Conservation (phyloP, 1,140 invertebrate genomes). For the Drosophila rufa region DNA sequence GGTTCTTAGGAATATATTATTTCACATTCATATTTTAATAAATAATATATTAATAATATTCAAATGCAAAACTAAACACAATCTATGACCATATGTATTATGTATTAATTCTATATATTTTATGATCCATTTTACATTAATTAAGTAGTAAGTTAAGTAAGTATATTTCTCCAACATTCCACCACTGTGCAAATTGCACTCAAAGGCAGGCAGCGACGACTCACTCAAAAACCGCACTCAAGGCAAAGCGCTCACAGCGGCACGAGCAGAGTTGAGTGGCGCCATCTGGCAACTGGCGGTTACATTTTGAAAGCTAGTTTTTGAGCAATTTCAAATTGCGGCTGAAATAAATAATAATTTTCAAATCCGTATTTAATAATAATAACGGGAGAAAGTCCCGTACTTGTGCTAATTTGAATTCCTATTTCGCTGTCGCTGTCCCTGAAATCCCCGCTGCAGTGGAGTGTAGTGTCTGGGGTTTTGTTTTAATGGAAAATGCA, state of each 20-base stretch:
- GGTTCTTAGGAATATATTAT: too few relatives aligned
- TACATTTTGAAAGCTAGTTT: constrained; percentile 7
- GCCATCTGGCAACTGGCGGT: constrained; percentile 11
- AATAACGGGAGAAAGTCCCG: background rate
- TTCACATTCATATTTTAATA: too few relatives aligned
- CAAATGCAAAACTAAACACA: too few relatives aligned
- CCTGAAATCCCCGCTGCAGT: constrained; percentile 12
- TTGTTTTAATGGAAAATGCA: constrained; percentile 61
- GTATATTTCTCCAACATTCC: background rate
- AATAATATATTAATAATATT: too few relatives aligned
- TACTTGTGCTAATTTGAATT: background rate
- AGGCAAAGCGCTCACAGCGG: constrained; percentile 17
- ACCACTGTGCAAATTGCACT: constrained; percentile 39
- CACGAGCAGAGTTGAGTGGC: constrained; percentile 7
- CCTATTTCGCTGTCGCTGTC: too few relatives aligned
- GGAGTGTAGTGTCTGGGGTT: background rate
- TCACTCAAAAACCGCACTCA: constrained; percentile 31
- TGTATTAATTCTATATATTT: too few relatives aligned
- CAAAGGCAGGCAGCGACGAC: background rate
- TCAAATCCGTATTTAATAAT: background rate
- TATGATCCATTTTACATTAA: too few relatives aligned
- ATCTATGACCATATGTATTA: too few relatives aligned
- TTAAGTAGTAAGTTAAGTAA: too few relatives aligned
- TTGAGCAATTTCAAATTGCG: constrained; percentile 15
- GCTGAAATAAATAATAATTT: background rate